Evolutionary conservation across 2,888 invertebrate genomes (phyloP).

Genomic region (Drosophila rellima): DNA sequence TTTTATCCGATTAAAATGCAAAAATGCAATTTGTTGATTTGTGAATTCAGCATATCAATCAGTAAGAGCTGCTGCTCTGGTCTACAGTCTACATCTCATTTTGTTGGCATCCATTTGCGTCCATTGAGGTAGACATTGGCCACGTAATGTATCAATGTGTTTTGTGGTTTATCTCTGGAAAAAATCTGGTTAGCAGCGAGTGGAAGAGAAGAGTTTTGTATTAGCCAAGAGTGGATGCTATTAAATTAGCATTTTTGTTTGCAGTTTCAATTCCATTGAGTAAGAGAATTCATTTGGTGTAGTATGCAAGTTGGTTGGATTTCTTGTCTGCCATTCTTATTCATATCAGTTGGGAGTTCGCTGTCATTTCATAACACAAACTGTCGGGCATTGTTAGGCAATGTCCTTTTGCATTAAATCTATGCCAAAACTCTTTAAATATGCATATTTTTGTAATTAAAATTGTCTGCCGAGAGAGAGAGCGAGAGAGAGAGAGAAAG

Average conservation of each 20-base stretch:
- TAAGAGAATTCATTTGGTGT: neutral
- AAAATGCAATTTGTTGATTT: slow-evolving; percentile 71
- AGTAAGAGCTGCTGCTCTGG: slow-evolving; percentile 25
- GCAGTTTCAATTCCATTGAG: slow-evolving; percentile 1
- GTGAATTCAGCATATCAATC: slow-evolving; percentile 71
- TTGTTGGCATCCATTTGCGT: slow-evolving; percentile 22
- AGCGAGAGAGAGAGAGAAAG: neutral
- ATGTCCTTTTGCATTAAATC: slow-evolving; percentile 52
- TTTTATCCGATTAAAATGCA: slow-evolving; percentile 78
- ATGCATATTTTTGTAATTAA: slow-evolving; percentile 80
- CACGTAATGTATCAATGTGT: slow-evolving; percentile 79
- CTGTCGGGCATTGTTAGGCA: slow-evolving; percentile 54
- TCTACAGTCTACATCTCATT: slow-evolving; percentile 6
- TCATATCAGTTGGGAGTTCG: slow-evolving; percentile 32
- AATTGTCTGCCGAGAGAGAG: slow-evolving; percentile 43
- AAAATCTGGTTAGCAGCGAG: slow-evolving; percentile 21
- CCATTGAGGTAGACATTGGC: slow-evolving; percentile 52
- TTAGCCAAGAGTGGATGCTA: slow-evolving; percentile 38
- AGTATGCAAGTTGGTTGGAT: neutral
- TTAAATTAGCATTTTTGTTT: slow-evolving; percentile 60
- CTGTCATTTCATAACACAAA: slow-evolving; percentile 35
- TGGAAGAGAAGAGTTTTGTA: slow-evolving; percentile 32
- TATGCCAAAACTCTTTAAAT: slow-evolving; percentile 59
- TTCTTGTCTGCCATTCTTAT: slow-evolving; percentile 7
- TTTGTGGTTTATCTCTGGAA: slow-evolving; percentile 64